These are phyloP conservation scores for Anthoscopus minutus DNA, from an alignment of 2,113 vertebrate genomes.

Conservation along the genomic window DNA sequence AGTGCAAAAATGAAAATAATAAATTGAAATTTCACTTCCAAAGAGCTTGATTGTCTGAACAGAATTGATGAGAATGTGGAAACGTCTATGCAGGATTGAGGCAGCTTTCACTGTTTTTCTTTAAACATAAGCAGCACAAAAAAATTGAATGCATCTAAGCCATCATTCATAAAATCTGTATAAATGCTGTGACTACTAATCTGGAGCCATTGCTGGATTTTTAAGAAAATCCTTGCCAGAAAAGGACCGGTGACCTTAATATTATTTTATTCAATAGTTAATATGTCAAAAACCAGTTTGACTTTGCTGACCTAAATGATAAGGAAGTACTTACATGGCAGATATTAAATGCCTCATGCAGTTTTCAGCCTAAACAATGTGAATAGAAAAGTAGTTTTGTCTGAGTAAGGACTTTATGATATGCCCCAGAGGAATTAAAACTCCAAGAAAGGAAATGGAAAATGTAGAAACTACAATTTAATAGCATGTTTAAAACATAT, in stretches of 20 bases:
- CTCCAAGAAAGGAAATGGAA: slow-evolving; percentile 1
- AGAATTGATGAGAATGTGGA: neutral
- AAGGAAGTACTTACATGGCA: neutral
- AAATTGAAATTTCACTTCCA: neutral
- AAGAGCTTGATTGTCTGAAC: neutral
- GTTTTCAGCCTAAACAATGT: slow-evolving; percentile 18
- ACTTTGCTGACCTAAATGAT: slow-evolving; percentile 11
- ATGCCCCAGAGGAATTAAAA: neutral
- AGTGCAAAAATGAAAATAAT: neutral
- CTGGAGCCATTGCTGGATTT: neutral
- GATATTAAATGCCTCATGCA: neutral
- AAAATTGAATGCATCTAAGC: neutral
- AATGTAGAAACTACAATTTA: neutral
- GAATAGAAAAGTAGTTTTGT: neutral
- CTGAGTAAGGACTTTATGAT: slow-evolving; percentile 9
- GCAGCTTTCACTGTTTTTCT: neutral
- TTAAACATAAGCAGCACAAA: neutral
- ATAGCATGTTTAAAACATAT: neutral
- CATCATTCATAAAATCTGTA: neutral
- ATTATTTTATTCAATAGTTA: neutral
- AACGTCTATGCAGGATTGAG: neutral
- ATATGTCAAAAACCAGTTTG: neutral
- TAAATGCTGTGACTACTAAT: neutral
- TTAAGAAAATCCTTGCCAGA: neutral
- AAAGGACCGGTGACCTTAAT: neutral